Evolutionary conservation across 2,797 vertebrate species (phyloP).

Genomic region (Gallinago nigripennis): DNA sequence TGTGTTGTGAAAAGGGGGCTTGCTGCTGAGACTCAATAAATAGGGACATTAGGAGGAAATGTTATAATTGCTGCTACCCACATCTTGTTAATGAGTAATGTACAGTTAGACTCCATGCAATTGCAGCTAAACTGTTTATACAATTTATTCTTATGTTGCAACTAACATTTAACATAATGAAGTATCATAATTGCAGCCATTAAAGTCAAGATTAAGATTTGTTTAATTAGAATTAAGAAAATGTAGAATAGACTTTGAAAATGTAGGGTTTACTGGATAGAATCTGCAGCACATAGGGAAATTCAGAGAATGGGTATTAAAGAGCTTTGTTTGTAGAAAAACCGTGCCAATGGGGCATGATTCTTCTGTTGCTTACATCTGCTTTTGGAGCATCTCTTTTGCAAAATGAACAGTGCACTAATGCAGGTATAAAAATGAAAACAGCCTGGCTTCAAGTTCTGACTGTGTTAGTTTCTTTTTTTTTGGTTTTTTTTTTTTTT

Average conservation of each 20-base stretch:
- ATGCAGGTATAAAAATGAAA: neutral
- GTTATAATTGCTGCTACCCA: conserved; percentile 85
- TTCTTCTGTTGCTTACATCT: neutral
- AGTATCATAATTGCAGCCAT: conserved; percentile 85
- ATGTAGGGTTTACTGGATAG: conserved; percentile 51
- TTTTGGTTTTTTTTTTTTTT: neutral
- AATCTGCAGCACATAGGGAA: conserved; percentile 38
- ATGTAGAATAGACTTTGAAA: conserved; percentile 78
- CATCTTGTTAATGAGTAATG: conserved; percentile 89
- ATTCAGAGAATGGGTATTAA: neutral
- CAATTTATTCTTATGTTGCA: conserved; percentile 86
- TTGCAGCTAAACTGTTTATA: conserved; percentile 88
- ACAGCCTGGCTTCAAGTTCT: neutral
- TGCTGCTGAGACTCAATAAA: conserved; percentile 87
- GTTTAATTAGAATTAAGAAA: conserved; percentile 89
- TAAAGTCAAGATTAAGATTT: conserved; percentile 86
- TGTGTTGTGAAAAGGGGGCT: conserved; percentile 79
- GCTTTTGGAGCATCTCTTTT: neutral
- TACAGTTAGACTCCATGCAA: conserved; percentile 84
- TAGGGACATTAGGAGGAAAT: conserved; percentile 85
- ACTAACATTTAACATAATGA: conserved; percentile 87
- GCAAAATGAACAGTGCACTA: neutral
- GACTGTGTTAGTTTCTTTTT: neutral
- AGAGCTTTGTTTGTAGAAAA: conserved; percentile 66
- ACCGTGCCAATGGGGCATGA: neutral